A percentile compares a stretch with the other conserved stretches of the same genome.
Evolutionary conservation across 2,888 invertebrate species (phyloP).

Genomic region (Antitype chi): DNA sequence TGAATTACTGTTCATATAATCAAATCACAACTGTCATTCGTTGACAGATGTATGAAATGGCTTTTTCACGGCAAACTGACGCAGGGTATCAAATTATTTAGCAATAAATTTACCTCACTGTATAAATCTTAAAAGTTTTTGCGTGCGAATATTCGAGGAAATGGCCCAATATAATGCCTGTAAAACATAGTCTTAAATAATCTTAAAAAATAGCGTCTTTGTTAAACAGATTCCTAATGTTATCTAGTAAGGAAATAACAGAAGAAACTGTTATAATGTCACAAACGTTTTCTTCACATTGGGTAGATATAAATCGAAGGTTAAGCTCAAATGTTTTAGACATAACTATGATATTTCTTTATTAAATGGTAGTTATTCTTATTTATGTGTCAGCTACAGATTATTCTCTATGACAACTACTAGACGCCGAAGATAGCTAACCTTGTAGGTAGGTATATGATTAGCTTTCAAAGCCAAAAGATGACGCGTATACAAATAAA

Average conservation of each 20-base stretch:
- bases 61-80: background rate
- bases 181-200: constrained; percentile 34
- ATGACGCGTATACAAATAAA: constrained; percentile 20
- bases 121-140: background rate
- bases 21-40: background rate
- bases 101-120: background rate
- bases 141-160: constrained; percentile 52
- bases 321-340: background rate
- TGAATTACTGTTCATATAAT: background rate
- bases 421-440: background rate
- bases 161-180: constrained; percentile 39
- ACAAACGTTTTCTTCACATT: constrained; percentile 6
- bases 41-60: background rate
- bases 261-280: constrained; percentile 41
- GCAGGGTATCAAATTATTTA: background rate
- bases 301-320: constrained; percentile 15
- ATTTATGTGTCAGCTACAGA: constrained; percentile 2
- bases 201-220: constrained; percentile 48
- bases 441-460: constrained; percentile 23
- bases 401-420: constrained; percentile 16
- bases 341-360: background rate
- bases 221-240: constrained; percentile 47
- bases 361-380: constrained; percentile 5
- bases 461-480: constrained; percentile 21
- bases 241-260: constrained; percentile 41